Evolutionary conservation across 1,140 invertebrate species (phyloP).

Genomic region (Bombus consobrinus): DNA sequence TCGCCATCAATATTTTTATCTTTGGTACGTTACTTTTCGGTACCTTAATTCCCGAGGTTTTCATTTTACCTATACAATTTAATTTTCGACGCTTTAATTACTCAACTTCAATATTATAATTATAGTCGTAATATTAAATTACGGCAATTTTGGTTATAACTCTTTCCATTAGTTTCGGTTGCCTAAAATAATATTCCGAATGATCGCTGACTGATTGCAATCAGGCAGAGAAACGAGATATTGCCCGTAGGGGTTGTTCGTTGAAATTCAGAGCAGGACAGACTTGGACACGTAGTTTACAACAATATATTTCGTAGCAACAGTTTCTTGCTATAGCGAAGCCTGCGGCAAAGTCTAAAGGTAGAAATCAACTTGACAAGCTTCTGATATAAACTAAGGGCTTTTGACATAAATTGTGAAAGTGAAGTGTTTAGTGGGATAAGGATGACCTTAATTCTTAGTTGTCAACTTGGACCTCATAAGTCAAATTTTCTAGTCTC

Average conservation of each 20-base stretch:
- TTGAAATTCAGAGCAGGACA: neutral
- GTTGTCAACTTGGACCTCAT: neutral
- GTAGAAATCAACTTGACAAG: constrained; percentile 1
- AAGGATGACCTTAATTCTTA: neutral
- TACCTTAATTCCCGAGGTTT: no score
- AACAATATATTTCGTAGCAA: neutral
- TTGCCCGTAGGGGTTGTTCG: neutral
- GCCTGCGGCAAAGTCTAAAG: neutral
- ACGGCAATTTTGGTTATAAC: neutral
- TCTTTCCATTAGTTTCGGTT: neutral
- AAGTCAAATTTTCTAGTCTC: neutral
- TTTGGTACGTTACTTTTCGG: neutral
- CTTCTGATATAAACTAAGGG: neutral
- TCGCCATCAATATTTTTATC: neutral
- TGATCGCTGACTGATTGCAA: neutral
- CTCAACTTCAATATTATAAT: neutral
- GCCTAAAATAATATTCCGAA: neutral
- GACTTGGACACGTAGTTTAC: neutral
- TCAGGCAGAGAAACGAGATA: neutral
- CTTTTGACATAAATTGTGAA: neutral
- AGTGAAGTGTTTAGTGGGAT: neutral
- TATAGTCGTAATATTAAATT: neutral
- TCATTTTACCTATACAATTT: neutral
- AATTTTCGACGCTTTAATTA: neutral
- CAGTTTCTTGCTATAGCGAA: neutral